phyloP scores from a whole-genome alignment of 1,140 invertebrate genomes.

The Tenebrio molitor region DNA sequence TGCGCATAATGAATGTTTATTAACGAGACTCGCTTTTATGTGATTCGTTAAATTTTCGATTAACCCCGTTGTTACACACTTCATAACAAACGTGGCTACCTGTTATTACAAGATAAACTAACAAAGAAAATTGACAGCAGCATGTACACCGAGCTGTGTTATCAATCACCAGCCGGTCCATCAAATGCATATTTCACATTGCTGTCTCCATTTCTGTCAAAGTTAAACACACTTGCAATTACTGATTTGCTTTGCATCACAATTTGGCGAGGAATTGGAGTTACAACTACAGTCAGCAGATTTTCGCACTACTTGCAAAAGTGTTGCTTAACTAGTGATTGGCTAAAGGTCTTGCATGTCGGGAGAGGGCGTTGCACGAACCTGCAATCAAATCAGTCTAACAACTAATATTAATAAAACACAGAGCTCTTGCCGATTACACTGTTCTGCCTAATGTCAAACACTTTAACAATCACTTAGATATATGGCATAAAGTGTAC shows the following conservation, averaged over 20 bases:
- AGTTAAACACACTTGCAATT: neutral
- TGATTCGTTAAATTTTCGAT: slow-evolving; percentile 29
- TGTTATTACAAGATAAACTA: slow-evolving; percentile 30
- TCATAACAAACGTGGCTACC: slow-evolving; percentile 23
- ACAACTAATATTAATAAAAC: slow-evolving; percentile 45
- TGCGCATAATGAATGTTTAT: neutral
- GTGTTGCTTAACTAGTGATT: neutral
- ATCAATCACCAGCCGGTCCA: slow-evolving; percentile 2
- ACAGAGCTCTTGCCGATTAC: slow-evolving; percentile 45
- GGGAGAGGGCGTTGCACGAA: slow-evolving; percentile 6
- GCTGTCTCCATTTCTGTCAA: neutral
- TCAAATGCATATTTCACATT: neutral
- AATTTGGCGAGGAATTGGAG: too few relatives aligned
- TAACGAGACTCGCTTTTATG: neutral
- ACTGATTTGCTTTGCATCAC: too few relatives aligned
- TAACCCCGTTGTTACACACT: slow-evolving; percentile 13
- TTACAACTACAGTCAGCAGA: too few relatives aligned
- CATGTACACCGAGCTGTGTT: slow-evolving; percentile 17
- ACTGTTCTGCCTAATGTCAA: slow-evolving; percentile 39
- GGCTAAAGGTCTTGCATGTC: slow-evolving; percentile 33
- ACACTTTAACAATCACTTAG: slow-evolving; percentile 31
- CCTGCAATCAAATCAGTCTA: slow-evolving; percentile 35
- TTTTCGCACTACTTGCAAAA: too few relatives aligned
- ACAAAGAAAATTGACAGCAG: slow-evolving; percentile 33
- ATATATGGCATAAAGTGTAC: neutral